Conservation (phyloP, 1,140 invertebrate species). For the Zaprionus nigranus region DNA sequence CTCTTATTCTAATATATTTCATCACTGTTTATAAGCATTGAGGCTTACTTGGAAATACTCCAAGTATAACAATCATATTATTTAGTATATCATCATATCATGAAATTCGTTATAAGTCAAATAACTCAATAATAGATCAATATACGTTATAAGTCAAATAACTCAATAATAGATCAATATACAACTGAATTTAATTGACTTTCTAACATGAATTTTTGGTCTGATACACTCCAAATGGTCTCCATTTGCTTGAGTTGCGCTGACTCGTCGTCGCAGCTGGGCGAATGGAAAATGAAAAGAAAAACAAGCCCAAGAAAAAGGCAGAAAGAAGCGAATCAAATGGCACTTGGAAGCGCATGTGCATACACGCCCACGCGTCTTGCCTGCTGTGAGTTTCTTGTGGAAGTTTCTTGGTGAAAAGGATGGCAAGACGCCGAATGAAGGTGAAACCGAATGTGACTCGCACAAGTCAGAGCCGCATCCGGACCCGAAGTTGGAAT, state of each 20-base stretch:
- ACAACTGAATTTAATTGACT: background rate
- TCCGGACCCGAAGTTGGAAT: background rate
- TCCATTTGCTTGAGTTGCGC: slow-evolving; percentile 47
- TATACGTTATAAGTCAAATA: background rate
- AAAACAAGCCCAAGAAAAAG: slow-evolving; percentile 16
- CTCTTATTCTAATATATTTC: no score
- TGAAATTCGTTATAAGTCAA: background rate
- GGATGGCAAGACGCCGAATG: slow-evolving; percentile 60
- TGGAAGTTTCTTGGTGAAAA: slow-evolving; percentile 33
- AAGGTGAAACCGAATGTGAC: slow-evolving; percentile 67
- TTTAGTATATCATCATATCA: no score
- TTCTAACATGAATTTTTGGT: background rate
- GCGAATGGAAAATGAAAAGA: slow-evolving; percentile 12
- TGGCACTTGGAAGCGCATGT: slow-evolving; percentile 64
- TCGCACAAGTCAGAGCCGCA: no score
- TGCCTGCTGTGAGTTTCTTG: slow-evolving; percentile 28
- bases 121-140: background rate
- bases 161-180: background rate
- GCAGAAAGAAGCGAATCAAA: slow-evolving; percentile 15
- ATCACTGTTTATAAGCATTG: no score
- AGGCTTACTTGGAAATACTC: no score
- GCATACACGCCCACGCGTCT: slow-evolving; percentile 68
- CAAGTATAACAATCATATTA: no score
- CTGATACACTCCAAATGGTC: slow-evolving; percentile 45
- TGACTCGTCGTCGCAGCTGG: background rate